Conservation (phyloP, 2,113 vertebrate genomes). For the Coryphaenoides rupestris region DNA sequence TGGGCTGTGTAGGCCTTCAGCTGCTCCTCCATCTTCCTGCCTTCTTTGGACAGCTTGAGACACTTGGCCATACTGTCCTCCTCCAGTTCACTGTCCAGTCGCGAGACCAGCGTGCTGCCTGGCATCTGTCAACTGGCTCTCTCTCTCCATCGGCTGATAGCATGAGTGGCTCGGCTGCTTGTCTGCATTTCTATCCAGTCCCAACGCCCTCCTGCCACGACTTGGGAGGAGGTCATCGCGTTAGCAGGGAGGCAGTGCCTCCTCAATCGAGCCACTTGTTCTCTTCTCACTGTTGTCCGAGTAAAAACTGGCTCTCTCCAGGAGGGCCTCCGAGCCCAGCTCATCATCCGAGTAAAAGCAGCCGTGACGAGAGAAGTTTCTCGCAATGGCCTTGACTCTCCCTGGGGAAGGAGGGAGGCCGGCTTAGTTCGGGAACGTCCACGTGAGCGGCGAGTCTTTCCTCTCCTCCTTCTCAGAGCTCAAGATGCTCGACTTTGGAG, state of each 20-base stretch:
- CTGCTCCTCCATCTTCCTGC: constrained; percentile 68
- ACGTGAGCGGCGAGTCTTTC: constrained; percentile 59
- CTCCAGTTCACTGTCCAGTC: constrained; percentile 60
- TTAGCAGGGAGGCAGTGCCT: constrained; percentile 34
- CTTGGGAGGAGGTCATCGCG: constrained; percentile 56
- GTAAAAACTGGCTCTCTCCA: constrained; percentile 71
- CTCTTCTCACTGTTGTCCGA: constrained; percentile 71
- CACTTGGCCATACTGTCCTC: constrained; percentile 60
- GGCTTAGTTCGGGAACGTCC: constrained; percentile 48
- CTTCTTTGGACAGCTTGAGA: constrained; percentile 64
- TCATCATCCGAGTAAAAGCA: constrained; percentile 76
- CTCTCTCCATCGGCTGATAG: constrained; percentile 45
- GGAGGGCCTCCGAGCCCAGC: constrained; percentile 63
- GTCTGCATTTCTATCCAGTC: constrained; percentile 44
- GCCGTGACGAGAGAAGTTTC: constrained; percentile 71
- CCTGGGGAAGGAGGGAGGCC: constrained; percentile 65
- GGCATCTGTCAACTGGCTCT: constrained; percentile 56
- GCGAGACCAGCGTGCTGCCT: constrained; percentile 61
- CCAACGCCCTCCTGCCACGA: constrained; percentile 50
- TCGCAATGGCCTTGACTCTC: constrained; percentile 67
- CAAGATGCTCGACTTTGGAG: constrained; percentile 56
- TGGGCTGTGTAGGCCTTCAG: constrained; percentile 50
- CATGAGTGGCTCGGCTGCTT: constrained; percentile 17
- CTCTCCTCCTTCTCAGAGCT: constrained; percentile 56
- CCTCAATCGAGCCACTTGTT: constrained; percentile 49